phyloP scores from a whole-genome alignment of 2,797 vertebrate species.

The Natrix natrix region DNA sequence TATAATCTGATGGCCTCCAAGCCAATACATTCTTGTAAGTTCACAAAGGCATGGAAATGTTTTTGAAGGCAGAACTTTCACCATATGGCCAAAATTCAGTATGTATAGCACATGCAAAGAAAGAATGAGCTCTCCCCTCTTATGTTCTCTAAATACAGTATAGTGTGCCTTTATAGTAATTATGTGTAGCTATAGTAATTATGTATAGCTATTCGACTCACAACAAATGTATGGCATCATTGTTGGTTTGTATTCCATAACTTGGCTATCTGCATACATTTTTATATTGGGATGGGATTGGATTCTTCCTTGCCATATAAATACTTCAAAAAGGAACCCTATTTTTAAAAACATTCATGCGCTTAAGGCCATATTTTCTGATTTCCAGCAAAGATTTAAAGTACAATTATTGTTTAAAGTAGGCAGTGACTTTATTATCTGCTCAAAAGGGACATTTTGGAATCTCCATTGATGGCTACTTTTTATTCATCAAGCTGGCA shows the following conservation, averaged over 20 bases:
- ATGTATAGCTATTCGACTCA: background rate
- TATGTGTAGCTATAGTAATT: background rate
- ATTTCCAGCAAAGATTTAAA: background rate
- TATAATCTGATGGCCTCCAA: constrained; percentile 34
- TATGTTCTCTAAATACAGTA: background rate
- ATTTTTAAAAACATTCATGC: background rate
- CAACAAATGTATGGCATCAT: background rate
- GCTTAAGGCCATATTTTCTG: background rate
- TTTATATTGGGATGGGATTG: background rate
- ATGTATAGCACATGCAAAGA: background rate
- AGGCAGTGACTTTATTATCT: background rate
- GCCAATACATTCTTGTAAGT: constrained; percentile 54
- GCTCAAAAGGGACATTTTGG: background rate
- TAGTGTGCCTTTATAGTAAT: background rate
- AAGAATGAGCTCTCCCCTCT: background rate
- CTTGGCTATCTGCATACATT: background rate
- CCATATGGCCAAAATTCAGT: background rate
- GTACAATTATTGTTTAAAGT: background rate
- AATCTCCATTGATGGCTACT: background rate
- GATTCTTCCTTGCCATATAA: background rate
- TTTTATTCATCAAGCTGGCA: background rate
- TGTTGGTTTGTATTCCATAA: background rate
- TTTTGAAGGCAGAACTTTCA: constrained; percentile 27
- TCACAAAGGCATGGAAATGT: constrained; percentile 24
- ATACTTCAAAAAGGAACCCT: background rate